Base-by-base conservation (phyloP, 2,888 invertebrate species). In the Archips crataeganus region DNA sequence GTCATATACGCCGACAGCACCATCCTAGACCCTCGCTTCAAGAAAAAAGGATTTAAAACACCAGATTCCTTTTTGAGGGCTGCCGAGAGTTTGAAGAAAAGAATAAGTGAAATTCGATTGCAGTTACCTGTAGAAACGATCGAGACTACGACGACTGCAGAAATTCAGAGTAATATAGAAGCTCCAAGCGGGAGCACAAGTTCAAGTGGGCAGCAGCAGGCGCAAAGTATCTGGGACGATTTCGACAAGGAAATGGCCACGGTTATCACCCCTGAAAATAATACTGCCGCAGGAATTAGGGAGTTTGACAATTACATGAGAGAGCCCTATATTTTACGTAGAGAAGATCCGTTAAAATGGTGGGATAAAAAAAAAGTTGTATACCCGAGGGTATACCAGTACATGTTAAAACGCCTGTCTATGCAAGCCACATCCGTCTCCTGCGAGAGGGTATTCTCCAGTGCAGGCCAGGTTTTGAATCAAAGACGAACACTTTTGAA, bases 361-460 rank as follows among this genome's bases (percentile, higher is more conserved):
- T 61, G 39, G 61, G 42, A 61, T 39, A 61, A 39, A n/a, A 61
- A 61, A 32, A 61, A 42, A 6, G 54, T 15, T 15, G 9, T 36
- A 13, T 66, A 51, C 6, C 54, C 54, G 1, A 34, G 54, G 15
- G 9, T 66, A 15, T 39, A 66, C 6, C 36, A 39, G 39, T 66
- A 39, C 11, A 66, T 66, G 66, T 4, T 54, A 39, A 66, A 54
- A 54, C 6, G 66, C 5, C 54, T 66, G 39, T 9, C 6, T 0
- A 66, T 54, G 66, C 66, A 66, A 39, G 49, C 49, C 13, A 66
- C 66, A 3, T 66, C 66, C 1, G 66, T 66, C 0, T 54, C 66
- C 1, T 66, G 66, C 39, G 66, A 66, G 23, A n/a, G 66, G 54
- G 42, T 66, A 6, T 66, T 66, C 15, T 66, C 66, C 4, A 66